These are phyloP conservation scores for Ranitomeya imitator DNA, from an alignment of 2,113 vertebrate species.

Conservation along the genomic window DNA sequence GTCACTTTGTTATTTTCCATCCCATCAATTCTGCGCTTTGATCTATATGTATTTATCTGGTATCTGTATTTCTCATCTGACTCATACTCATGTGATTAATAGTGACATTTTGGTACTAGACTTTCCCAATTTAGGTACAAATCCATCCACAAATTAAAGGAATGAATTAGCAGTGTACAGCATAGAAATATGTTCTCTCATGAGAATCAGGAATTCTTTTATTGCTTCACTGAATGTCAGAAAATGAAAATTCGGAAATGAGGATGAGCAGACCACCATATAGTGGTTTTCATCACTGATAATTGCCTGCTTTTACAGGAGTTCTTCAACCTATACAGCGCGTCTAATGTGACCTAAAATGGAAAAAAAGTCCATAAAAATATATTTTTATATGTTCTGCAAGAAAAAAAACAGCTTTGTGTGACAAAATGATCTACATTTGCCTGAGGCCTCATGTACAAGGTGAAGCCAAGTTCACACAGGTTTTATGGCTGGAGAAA, in stretches of 20 bases:
- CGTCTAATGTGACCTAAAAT: neutral
- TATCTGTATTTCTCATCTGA: neutral
- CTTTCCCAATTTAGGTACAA: neutral
- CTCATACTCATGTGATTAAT: neutral
- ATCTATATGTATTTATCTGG: neutral
- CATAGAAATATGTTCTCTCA: neutral
- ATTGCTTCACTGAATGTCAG: neutral
- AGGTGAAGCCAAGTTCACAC: too few relatives aligned
- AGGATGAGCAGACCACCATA: neutral
- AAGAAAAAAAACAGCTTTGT: neutral
- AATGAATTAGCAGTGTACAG: neutral
- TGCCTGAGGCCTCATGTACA: too few relatives aligned
- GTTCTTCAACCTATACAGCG: neutral
- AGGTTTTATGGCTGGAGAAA: neutral
- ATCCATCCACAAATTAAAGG: neutral
- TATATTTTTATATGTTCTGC: neutral
- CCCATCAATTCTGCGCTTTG: neutral
- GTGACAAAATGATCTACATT: too few relatives aligned
- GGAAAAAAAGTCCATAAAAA: neutral
- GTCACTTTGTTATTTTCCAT: neutral
- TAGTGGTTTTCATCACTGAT: neutral
- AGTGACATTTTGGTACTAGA: neutral
- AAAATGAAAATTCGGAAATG: neutral
- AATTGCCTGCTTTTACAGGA: neutral
- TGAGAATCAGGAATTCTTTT: neutral